Base-by-base conservation (phyloP, 2,113 vertebrate species). In the Cyprinodon brontotheroides region DNA sequence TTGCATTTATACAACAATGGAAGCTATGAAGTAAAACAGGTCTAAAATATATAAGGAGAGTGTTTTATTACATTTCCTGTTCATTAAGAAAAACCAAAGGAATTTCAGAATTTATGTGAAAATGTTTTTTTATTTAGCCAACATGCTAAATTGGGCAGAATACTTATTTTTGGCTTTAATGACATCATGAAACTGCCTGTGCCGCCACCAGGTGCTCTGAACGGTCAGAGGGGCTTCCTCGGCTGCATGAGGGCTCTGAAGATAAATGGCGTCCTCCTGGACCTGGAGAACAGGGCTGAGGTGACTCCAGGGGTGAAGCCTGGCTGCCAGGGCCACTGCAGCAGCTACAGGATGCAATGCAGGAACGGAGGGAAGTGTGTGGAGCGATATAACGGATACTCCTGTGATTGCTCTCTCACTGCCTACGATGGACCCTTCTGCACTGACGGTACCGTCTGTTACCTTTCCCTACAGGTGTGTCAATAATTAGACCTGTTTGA, bases 241-340 rank as follows among this genome's bases (percentile, higher is more conserved):
- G 98, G 98, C 38, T 99, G 98, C 81, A 97, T 99, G 75, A 95
- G 97, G 4, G 95, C 96, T 0, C 90, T 99, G 65, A 94, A 93
- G 88, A 95, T 99, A 92, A 99, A 98, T 0, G 97, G 97, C 0
- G 88, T 96, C 64, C 96, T 95, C 0, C 92, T 98, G 83, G 96
- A 99, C 91, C 94, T 99, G 71, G 96, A 97, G 67, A 95, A 95
- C 53, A 96, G 94, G 82, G 97, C 98, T 0, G 95, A 93, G 77
- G 91, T 95, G 61, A 97, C 96, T 0, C 94, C 95, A 0, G 97
- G 96, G 2, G 97, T 99, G 65, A 96, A 95, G 74, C 95, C 97
- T 0, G 97, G 98, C 22, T 99, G 98, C 80, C 97, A 94, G 0
- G 98, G 98, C 14, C 96, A 98, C 82, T 99, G 98, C 84, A 96